phyloP scores from a whole-genome alignment of 2,113 vertebrate genomes.

The Rattus rattus region DNA sequence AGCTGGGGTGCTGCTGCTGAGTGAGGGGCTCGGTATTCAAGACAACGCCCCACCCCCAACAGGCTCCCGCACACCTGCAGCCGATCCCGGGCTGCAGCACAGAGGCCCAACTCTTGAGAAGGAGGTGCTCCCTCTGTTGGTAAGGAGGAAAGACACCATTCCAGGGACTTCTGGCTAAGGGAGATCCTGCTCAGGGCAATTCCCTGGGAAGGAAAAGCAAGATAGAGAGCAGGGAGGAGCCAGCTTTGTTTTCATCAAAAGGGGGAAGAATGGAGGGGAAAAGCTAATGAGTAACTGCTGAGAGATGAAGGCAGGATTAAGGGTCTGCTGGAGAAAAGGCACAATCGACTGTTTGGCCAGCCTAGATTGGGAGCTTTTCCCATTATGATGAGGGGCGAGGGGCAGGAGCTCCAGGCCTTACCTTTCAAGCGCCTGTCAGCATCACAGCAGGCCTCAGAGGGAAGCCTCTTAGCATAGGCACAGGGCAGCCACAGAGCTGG shows the following conservation, averaged over 20 bases:
- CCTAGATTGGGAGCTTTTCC: constrained; percentile 19
- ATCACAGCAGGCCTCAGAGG: not conserved
- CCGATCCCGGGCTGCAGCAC: not conserved
- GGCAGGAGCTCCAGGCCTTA: not conserved
- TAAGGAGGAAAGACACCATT: not conserved
- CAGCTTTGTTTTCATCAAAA: constrained; percentile 73
- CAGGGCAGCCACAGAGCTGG: not conserved
- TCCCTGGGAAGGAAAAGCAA: constrained; percentile 56
- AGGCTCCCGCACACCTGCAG: not conserved
- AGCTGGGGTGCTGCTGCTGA: not conserved
- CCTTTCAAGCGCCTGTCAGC: constrained; percentile 27
- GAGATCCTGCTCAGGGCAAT: not conserved
- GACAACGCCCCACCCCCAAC: fast-evolving
- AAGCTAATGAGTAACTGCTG: constrained; percentile 57
- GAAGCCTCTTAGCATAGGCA: constrained; percentile 22
- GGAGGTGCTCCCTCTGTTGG: not conserved
- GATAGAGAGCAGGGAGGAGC: constrained; percentile 44
- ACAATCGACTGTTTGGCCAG: not conserved
- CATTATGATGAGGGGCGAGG: not conserved
- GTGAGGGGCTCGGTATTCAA: not conserved
- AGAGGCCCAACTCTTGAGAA: not conserved
- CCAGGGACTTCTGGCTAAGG: constrained; percentile 47
- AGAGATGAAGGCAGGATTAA: constrained; percentile 55
- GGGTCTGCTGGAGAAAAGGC: constrained; percentile 7
- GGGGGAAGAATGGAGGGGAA: not conserved